Evolutionary conservation across 2,888 invertebrate genomes (phyloP), one percentile per base, ranked within the genome.

Genomic region (Netelia inedita): DNA sequence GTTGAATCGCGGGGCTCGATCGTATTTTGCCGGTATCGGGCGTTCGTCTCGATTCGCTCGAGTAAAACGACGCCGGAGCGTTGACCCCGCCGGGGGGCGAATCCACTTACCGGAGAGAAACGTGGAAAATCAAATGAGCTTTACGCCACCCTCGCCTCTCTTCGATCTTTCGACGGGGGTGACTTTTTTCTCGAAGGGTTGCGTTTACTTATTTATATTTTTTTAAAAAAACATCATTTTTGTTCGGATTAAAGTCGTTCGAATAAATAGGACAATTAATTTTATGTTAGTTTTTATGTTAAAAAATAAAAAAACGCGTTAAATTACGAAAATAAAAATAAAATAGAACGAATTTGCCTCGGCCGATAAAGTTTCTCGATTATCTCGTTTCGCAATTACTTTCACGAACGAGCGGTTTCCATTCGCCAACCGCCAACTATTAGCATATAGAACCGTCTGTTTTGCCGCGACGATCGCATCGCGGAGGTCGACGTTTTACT

Each of bases 101-200:
- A 57, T 57, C 57, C 57, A 57, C 19, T 19, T 57, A 19, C 53
- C 53, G 35, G 16, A 53, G 16, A 19, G 57, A 19, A 19, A 57
- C 57, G 10, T 16, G 19, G 21, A 57, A 57, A 57, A 57, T 57
- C 57, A 19, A 57, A 57, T 57, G 57, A 57, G 57, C 19, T 9
- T 9, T 5, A 16, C 10, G 19, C 16, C 35, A 35, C 35, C 35
- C 35, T 6, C 28, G 28, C 28, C 28, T 5, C 35, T 35, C 35
- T 35, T 35, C n/a, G 57, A 57, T 16, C 11, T 57, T 19, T 57
- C 57, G 10, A 57, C 16, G 8, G n/a, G 57, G 19, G 9, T 19
- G 3, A 16, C 9, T 57, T 55, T 55, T 8, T 57, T 57, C 19
- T 19, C 19, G 8, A 19, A 57, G 19, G 9, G 16, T 16, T 19